Base-by-base conservation (phyloP, 2,888 invertebrate genomes). In the Scaptomyza polygonia region DNA sequence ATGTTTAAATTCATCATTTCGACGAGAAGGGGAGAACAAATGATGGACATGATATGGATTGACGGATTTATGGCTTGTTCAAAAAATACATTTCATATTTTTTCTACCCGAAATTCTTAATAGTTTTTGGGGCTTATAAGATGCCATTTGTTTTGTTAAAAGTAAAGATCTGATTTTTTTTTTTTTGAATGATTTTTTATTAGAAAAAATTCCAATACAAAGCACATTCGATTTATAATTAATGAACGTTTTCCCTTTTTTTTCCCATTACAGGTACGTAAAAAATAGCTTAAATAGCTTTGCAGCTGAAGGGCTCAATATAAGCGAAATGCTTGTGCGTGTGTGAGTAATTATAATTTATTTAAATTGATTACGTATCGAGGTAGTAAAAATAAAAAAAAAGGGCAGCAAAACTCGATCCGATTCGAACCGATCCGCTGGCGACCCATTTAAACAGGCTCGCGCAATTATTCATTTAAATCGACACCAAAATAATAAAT, bases 271-370 rank as follows among this genome's bases (percentile, higher is more conserved):
- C 76, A 82, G 82, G 82, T 82, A 81, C 68, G 87, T 86, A 67
- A 42, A 21, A 42, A 42, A 32, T 9, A 43, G 53, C 59, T 42
- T 59, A 43, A 27, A 55, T 29, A 30, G 55, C 51, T 44, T 44
- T 55, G 58, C 16, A 52, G 34, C 18, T 36, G 29, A 47, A 30
- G 12, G 30, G n/a, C 55, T 47, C 18, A 34, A 55, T 43, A 61
- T 42, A 48, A 18, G 25, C 30, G 40, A 53, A 56, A 56, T 53
- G 36, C 53, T 64, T 47, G 66, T 67, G 52, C 40, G 62, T 44
- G 67, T 68, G 87, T 80, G 81, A 82, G 82, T 82, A 84, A 76
- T 75, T 86, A 84, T 86, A 86, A 82, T 82, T 86, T 78, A 86
- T 86, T 84, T 84, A 78, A 86, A 82, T 82, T 72, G 87, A 81